phyloP scores from a whole-genome alignment of 2,888 invertebrate species.

The Leptopilina drosophilae region DNA sequence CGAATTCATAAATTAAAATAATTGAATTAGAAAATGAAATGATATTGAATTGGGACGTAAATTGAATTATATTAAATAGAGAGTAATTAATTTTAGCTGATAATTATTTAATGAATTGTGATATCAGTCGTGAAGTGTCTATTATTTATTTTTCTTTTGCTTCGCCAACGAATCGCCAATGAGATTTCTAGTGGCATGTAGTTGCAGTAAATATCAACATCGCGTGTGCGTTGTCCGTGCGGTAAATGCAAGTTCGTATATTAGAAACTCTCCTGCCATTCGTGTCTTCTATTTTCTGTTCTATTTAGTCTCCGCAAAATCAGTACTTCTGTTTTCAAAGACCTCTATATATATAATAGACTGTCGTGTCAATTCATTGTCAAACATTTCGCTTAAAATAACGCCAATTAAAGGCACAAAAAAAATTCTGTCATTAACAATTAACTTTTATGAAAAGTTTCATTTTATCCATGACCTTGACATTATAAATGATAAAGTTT shows the following conservation, averaged over 20 bases:
- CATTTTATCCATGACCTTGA: background rate
- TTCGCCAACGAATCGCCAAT: conserved; percentile 10
- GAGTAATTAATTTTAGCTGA: background rate
- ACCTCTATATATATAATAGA: background rate
- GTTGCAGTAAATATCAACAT: conserved; percentile 37
- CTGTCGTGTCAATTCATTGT: conserved; percentile 28
- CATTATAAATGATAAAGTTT: too few species aligned
- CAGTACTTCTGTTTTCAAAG: conserved; percentile 1
- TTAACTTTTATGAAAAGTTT: background rate
- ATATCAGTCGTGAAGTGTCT: conserved; percentile 5
- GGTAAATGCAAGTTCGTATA: conserved; percentile 35
- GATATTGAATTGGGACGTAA: too few species aligned
- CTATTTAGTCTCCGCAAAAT: background rate
- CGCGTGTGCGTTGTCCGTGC: conserved; percentile 26
- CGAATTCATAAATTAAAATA: too few species aligned
- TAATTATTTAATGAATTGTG: background rate
- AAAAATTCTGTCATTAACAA: background rate
- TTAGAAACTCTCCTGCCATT: conserved; percentile 12
- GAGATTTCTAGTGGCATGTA: conserved; percentile 33
- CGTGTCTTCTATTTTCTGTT: conserved; percentile 24
- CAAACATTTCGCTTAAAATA: conserved; percentile 8
- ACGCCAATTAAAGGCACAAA: background rate
- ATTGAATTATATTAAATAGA: background rate
- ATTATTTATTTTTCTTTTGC: background rate
- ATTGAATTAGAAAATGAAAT: too few species aligned